Conservation (phyloP, 2,888 invertebrate species). For the Netelia melanura region DNA sequence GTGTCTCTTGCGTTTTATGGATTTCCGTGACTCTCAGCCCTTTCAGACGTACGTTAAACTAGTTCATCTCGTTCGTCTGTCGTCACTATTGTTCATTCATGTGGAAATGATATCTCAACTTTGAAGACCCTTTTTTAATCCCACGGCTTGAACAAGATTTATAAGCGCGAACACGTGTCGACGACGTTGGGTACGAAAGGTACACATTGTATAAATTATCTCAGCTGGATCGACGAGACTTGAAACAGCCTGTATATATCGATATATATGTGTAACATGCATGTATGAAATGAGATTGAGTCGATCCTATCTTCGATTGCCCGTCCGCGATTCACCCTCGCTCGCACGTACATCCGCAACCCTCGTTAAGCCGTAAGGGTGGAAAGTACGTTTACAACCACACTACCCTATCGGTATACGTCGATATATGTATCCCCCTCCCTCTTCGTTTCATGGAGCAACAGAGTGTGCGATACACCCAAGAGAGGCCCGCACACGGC, state of each 20-base stretch:
- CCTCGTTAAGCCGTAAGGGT: constrained; percentile 46
- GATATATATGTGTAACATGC: constrained; percentile 11
- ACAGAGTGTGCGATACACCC: constrained; percentile 11
- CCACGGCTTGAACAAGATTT: constrained; percentile 10
- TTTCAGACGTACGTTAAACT: background rate
- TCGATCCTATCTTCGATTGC: constrained; percentile 41
- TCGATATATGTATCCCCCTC: background rate
- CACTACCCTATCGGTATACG: background rate
- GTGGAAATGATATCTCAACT: background rate
- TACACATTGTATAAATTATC: constrained; percentile 17
- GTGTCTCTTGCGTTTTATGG: too few relatives aligned
- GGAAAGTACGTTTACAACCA: constrained; percentile 34
- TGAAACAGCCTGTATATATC: constrained; percentile 4
- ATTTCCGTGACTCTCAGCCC: background rate
- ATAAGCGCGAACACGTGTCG: constrained; percentile 2
- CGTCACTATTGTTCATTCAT: background rate
- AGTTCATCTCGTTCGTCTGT: background rate
- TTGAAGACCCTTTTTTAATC: background rate
- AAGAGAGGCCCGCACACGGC: constrained; percentile 33
- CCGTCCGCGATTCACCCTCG: constrained; percentile 31
- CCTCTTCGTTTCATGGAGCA: constrained; percentile 21
- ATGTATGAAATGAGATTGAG: constrained; percentile 31
- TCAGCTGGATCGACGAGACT: background rate
- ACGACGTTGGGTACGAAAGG: background rate
- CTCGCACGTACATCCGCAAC: constrained; percentile 20